phyloP scores from a whole-genome alignment of 2,113 vertebrate species.

The Limnothrissa miodon region DNA sequence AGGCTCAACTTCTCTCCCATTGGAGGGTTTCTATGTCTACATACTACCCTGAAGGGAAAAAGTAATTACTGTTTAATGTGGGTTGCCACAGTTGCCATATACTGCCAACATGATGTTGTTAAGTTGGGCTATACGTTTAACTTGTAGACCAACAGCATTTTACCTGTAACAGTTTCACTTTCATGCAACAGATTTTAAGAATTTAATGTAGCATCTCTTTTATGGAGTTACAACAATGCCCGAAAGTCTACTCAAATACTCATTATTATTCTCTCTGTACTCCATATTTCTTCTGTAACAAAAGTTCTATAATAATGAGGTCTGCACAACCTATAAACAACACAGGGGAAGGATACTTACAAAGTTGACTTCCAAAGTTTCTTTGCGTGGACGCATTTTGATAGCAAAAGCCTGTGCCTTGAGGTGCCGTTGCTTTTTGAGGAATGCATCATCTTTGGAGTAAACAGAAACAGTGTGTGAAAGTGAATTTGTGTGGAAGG shows the following conservation, averaged over 20 bases:
- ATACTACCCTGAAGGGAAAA: background rate
- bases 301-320: background rate
- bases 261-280: background rate
- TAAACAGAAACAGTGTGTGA: slow-evolving; percentile 14
- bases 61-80: background rate
- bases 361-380: slow-evolving; percentile 93
- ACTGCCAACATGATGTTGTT: background rate
- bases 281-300: background rate
- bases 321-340: background rate
- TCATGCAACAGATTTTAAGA: no score
- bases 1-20: background rate
- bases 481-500: background rate
- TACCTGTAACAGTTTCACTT: background rate
- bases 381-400: slow-evolving; percentile 95
- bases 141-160: background rate
- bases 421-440: slow-evolving; percentile 74
- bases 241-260: no score
- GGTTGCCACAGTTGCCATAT: background rate
- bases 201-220: no score
- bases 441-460: slow-evolving; percentile 67
- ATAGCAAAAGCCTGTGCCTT: slow-evolving; percentile 92
- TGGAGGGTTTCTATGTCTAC: background rate
- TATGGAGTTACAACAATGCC: background rate
- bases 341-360: slow-evolving; percentile 72
- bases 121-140: background rate